Base-by-base conservation (phyloP, 2,797 vertebrate genomes). In the Onychomys leucogaster region DNA sequence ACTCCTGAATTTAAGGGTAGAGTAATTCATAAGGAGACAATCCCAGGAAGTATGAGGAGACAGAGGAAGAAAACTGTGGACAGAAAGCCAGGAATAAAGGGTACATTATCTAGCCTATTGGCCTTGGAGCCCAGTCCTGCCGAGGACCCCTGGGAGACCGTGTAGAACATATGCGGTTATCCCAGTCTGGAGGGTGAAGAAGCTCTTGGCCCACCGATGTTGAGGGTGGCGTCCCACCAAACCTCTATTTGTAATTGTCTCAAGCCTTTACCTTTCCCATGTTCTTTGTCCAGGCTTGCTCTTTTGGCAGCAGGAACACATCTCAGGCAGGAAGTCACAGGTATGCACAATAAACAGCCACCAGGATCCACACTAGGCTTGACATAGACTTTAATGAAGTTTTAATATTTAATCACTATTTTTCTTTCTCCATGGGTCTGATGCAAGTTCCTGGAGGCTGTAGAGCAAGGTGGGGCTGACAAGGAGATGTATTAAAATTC, bases 321-420 rank as follows among this genome's bases (percentile, higher is more conserved):
- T 73, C 32, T 89, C 3, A 37, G 61, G 14, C 41, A 76, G 49
- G 29, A 91, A 89, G 57, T 59, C 90, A 55, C 25, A 41, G 71
- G 46, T 77, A 6, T 32, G 57, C 4, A 41, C 82, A 52, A 49
- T 43, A 87, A 81, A 25, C 16, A 92, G 78, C 29, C 67, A 85
- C 34, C 14, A 37, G 6, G 10, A 59, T 29, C 17, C 77, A 59
- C 73, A n/a, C 0, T 43, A 73, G 6, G 29, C n/a, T 59, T 88
- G 76, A 78, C 16, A 96, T 92, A 93, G 49, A 88, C 89, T 93
- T 92, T 61, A 71, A 81, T n/a, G 34, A 94, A 89, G 27, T 69
- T 87, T 86, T 81, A 55, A 81, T 52, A 41, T 55, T 90, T 92
- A 73, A 67, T 94, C 43, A 87, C 55, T 73, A 27, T 41, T 52